phyloP scores from a whole-genome alignment of 1,140 invertebrate species.

The Oedothorax gibbosus region DNA sequence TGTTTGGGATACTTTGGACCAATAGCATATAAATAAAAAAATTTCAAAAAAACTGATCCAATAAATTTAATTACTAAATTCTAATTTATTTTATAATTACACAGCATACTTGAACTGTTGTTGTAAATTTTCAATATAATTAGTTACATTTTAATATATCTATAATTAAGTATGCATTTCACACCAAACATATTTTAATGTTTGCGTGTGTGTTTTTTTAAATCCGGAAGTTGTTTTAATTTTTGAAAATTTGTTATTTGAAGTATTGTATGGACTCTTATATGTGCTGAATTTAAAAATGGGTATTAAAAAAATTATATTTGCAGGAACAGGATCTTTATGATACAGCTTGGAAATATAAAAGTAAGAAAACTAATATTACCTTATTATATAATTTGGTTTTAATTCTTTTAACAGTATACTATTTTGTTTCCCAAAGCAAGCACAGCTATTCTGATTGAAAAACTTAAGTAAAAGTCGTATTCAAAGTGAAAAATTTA shows the following conservation, averaged over 20 bases:
- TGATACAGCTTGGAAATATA: conserved; percentile 56
- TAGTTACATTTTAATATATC: too few species aligned
- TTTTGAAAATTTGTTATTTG: background rate
- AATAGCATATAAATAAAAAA: too few species aligned
- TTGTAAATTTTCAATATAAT: too few species aligned
- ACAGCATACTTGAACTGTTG: too few species aligned
- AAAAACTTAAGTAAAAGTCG: background rate
- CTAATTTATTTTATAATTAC: too few species aligned
- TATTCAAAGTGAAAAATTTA: background rate
- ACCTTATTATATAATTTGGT: background rate
- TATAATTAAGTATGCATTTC: too few species aligned
- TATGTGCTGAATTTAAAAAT: conserved; percentile 1
- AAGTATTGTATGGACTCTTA: background rate
- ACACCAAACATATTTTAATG: too few species aligned
- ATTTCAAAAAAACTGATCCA: too few species aligned
- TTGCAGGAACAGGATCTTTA: conserved; percentile 35
- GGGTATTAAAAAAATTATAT: background rate
- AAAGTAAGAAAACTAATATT: conserved; percentile 20
- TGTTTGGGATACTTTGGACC: too few species aligned
- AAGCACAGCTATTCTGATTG: background rate
- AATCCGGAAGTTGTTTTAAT: too few species aligned
- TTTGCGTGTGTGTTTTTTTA: too few species aligned
- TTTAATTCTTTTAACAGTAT: background rate
- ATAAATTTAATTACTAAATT: too few species aligned
- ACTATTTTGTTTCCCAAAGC: background rate